Evolutionary conservation across 2,797 vertebrate genomes (phyloP), one percentile per base, ranked within the genome.

Genomic region (Myotis pilosus): DNA sequence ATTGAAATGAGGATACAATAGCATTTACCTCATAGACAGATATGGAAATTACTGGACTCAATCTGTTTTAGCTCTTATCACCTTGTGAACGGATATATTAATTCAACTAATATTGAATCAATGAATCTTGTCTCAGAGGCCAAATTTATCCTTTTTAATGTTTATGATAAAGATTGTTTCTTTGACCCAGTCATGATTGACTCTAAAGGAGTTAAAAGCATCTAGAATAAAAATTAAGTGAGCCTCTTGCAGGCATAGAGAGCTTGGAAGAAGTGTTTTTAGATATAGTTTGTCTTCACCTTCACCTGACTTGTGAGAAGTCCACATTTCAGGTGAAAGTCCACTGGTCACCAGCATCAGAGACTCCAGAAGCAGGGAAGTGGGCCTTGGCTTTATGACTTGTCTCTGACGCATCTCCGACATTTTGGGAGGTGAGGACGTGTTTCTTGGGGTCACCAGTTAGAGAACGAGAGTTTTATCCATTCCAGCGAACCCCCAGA

Each of bases 361-460:
- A 97, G 84, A 66, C 47, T 79, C 88, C 88, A 95, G 47, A 55
- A 44, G 30, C n/a, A 4, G n/a, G 4, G 25, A 69, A 28, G 8
- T 13, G 22, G 36, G 20, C 7, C 2, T 6, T 94, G 94, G 84
- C 97, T 93, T 96, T 57, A 84, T 36, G 64, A 72, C 87, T 92
- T 36, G 1, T 30, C 90, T 96, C 92, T 86, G 94, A 94, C 96
- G 96, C 93, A 83, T 87, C 75, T 85, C 3, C 83, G 97, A 96
- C 97, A 96, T 96, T 98, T 96, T 87, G 87, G 95, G 96, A 94
- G 91, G 64, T 36, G 5, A 62, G 9, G 69, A 89, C 71, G 91
- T 89, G 11, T 88, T 89, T 94, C 82, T 64, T 6, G 81, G 28
- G 93, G 90, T 66, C 80, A 92, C 44, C 12, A 84, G 66, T 28